Evolutionary conservation across 2,888 invertebrate species (phyloP).

Genomic region (Eupithecia pulchellata): DNA sequence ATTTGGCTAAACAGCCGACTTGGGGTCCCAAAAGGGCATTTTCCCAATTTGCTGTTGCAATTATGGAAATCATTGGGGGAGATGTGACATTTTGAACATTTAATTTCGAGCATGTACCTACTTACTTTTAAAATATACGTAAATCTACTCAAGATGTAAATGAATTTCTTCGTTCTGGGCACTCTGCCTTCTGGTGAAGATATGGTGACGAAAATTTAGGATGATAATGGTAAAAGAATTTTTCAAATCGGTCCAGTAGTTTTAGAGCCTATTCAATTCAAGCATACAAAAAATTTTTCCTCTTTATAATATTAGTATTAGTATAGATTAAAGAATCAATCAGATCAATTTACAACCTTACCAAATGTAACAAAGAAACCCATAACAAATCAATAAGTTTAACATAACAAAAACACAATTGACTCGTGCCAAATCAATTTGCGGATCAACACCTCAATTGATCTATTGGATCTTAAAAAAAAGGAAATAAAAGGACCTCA

Average conservation of each 20-base stretch:
- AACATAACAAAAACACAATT: slow-evolving; percentile 33
- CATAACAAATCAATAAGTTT: slow-evolving; percentile 29
- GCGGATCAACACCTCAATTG: slow-evolving; percentile 53
- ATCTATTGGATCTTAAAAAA: slow-evolving; percentile 51
- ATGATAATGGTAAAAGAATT: no score
- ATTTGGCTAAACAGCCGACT: slow-evolving; percentile 68
- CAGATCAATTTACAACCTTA: not conserved
- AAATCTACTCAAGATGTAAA: no score
- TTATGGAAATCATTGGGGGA: slow-evolving; percentile 73
- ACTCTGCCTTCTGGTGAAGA: no score
- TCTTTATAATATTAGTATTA: no score
- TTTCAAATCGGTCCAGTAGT: no score
- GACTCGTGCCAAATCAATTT: slow-evolving; percentile 53
- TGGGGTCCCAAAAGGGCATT: slow-evolving; percentile 64
- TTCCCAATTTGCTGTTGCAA: slow-evolving; percentile 71
- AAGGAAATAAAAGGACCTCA: slow-evolving; percentile 38
- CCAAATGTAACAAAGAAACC: not conserved
- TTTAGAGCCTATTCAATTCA: no score
- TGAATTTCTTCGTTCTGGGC: no score
- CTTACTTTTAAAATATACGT: slow-evolving; percentile 6
- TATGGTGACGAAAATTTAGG: no score
- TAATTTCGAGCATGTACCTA: slow-evolving; percentile 43
- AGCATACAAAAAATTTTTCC: no score
- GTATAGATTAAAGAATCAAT: no score
- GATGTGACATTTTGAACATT: slow-evolving; percentile 52